phyloP scores from a whole-genome alignment of 2,797 vertebrate genomes.

The Anniella stebbinsi region DNA sequence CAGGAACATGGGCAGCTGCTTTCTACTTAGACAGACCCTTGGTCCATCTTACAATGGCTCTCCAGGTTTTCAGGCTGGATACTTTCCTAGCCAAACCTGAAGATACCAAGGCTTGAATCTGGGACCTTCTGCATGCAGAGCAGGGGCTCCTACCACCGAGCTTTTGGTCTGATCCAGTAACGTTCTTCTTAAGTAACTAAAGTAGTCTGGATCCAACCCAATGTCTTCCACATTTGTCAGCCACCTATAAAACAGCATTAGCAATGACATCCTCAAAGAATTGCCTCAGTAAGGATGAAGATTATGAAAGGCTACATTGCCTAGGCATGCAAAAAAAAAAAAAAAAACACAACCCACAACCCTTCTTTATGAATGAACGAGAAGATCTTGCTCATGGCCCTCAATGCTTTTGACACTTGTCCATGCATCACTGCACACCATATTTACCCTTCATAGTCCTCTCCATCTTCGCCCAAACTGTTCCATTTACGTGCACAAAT shows the following conservation, averaged over 20 bases:
- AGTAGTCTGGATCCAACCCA: background rate
- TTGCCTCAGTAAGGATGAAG: background rate
- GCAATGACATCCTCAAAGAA: background rate
- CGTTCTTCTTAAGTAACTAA: background rate
- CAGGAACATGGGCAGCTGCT: no score
- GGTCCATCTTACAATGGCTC: no score
- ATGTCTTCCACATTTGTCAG: background rate
- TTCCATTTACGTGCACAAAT: conserved; percentile 27
- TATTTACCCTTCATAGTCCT: conserved; percentile 69
- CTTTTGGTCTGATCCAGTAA: background rate
- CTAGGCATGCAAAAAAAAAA: background rate
- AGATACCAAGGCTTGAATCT: no score
- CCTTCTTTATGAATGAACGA: background rate
- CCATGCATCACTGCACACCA: background rate
- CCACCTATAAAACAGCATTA: background rate
- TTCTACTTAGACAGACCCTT: no score
- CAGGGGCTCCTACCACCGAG: no score
- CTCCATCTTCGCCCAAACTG: conserved; percentile 67
- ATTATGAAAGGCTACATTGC: background rate
- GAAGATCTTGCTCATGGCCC: background rate
- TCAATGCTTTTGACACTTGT: background rate
- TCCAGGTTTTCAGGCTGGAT: no score
- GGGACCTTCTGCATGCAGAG: no score
- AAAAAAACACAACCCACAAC: no score
- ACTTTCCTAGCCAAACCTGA: no score